Evolutionary conservation across 2,797 vertebrate genomes (phyloP).

Genomic region (Leptatherina wallacei): DNA sequence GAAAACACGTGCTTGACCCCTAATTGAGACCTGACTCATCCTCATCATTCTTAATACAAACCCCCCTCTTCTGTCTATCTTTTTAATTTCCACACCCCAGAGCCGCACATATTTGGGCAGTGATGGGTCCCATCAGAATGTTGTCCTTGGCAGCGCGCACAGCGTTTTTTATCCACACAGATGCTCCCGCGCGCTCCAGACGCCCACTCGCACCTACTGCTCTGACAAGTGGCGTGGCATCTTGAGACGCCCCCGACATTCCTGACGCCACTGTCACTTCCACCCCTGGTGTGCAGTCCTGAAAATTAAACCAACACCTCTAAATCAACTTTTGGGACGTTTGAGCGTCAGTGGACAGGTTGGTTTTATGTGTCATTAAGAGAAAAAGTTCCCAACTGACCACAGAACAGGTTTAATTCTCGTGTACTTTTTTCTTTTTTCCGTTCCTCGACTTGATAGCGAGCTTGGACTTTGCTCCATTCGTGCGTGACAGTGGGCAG

Average conservation of each 20-base stretch:
- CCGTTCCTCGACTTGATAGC: neutral
- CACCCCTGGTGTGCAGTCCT: constrained; percentile 32
- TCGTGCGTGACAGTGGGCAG: neutral
- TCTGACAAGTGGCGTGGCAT: constrained; percentile 62
- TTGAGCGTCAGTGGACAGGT: neutral
- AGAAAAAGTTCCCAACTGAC: no score
- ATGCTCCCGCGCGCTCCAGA: constrained; percentile 52
- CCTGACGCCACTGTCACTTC: constrained; percentile 75
- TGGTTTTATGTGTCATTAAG: neutral
- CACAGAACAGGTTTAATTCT: neutral
- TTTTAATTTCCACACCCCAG: constrained; percentile 2
- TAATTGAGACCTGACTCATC: constrained; percentile 48
- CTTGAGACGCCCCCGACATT: constrained; percentile 73
- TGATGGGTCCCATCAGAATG: constrained; percentile 60
- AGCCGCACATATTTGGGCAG: constrained; percentile 56
- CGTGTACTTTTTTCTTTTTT: neutral
- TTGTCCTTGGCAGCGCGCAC: constrained; percentile 54
- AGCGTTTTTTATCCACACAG: constrained; percentile 48
- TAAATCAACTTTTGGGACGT: constrained; percentile 9
- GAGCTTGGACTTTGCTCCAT: constrained; percentile 32
- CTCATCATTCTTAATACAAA: constrained; percentile 27
- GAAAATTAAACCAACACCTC: constrained; percentile 38
- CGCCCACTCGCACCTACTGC: constrained; percentile 66
- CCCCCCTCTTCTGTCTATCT: constrained; percentile 48
- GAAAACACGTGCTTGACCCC: constrained; percentile 19